These are phyloP conservation scores for Morbakka virulenta DNA, from an alignment of 30 jellyfish, hydroid and myxozoan species.

Conservation along the genomic window DNA sequence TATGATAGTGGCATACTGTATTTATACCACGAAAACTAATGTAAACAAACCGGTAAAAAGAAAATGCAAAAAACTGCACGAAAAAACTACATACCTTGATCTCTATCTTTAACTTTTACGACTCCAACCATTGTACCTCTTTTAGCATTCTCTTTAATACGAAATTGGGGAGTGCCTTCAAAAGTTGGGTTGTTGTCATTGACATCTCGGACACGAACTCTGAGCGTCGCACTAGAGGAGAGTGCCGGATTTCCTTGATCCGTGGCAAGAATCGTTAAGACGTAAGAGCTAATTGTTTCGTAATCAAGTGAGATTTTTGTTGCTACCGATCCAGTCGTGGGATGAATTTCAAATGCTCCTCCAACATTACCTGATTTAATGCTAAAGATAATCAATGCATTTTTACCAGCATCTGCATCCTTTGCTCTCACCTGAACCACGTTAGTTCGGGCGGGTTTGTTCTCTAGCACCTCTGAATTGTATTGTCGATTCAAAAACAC, in stretches of 20 bases:
- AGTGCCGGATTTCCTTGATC: constrained; percentile 37
- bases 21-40: too few species aligned
- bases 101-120: constrained; percentile 40
- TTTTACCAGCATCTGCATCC: constrained; percentile 61
- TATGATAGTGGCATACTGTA: too few species aligned
- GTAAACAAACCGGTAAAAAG: too few species aligned
- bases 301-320: constrained; percentile 29
- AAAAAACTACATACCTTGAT: constrained; percentile 37
- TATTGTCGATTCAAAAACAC: constrained; percentile 30
- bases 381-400: constrained; percentile 36
- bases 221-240: constrained; percentile 12
- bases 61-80: too few species aligned
- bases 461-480: constrained; percentile 52
- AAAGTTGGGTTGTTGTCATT: constrained; percentile 66
- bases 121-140: constrained; percentile 33
- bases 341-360: constrained; percentile 41
- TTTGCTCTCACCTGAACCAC: constrained; percentile 59
- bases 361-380: constrained; percentile 31
- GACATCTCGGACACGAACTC: constrained; percentile 31
- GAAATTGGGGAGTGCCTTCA: constrained; percentile 17
- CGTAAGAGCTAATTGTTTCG: constrained; percentile 13
- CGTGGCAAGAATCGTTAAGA: constrained; percentile 26
- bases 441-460: constrained; percentile 2
- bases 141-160: constrained; percentile 36
- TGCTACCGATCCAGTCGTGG: constrained; percentile 47